Evolutionary conservation across 2,888 invertebrate species (phyloP).

Genomic region (Gymnoscelis rufifasciata): DNA sequence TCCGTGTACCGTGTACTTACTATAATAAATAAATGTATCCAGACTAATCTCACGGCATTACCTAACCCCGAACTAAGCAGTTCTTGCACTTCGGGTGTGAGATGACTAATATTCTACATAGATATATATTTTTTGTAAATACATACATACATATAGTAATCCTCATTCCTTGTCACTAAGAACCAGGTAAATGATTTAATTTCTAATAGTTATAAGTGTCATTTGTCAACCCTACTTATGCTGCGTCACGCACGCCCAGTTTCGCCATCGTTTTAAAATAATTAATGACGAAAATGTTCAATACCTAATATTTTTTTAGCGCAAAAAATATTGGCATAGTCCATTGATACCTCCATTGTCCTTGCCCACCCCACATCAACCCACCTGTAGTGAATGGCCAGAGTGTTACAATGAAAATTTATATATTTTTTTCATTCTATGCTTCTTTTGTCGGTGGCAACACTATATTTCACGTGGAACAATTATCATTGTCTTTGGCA

Average conservation of each 20-base stretch:
- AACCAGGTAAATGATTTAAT: slow-evolving; percentile 1
- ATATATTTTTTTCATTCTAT: slow-evolving; percentile 51
- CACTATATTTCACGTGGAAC: slow-evolving; percentile 77
- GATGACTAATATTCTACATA: too few species aligned
- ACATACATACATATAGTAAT: too few species aligned
- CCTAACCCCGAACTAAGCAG: too few species aligned
- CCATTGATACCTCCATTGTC: slow-evolving; percentile 75
- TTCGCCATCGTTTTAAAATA: slow-evolving; percentile 47
- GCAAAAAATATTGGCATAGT: slow-evolving; percentile 60
- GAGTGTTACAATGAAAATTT: slow-evolving; percentile 67
- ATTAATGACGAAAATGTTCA: slow-evolving; percentile 60
- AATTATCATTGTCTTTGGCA: slow-evolving; percentile 79
- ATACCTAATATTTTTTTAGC: slow-evolving; percentile 51
- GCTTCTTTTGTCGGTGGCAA: slow-evolving; percentile 74
- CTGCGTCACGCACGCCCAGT: slow-evolving; percentile 39
- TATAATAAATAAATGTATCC: too few species aligned
- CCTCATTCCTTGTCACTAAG: too few species aligned
- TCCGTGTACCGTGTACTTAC: too few species aligned
- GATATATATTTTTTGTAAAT: too few species aligned
- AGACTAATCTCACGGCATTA: too few species aligned
- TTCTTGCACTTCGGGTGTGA: too few species aligned
- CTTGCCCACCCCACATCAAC: slow-evolving; percentile 64
- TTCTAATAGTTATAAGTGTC: slow-evolving; percentile 1
- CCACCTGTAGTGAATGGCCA: slow-evolving; percentile 75
- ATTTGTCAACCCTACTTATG: slow-evolving; percentile 18